These are phyloP conservation scores for Chaunax sp. DNA, from an alignment of 2,797 vertebrate genomes.

Conservation along the genomic window DNA sequence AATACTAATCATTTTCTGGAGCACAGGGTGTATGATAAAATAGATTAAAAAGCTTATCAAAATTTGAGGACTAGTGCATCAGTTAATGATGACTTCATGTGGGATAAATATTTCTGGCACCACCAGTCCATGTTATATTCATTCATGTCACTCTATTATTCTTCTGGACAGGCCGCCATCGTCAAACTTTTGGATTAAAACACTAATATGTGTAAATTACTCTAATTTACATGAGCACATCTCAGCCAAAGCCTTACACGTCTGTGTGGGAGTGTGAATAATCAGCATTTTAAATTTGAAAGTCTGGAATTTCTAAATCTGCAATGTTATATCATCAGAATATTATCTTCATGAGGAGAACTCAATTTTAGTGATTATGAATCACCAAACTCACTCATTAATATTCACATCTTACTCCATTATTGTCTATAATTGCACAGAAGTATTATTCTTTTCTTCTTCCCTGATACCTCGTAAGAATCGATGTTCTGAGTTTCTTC, in stretches of 20 bases:
- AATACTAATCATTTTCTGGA: neutral
- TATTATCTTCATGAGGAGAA: slow-evolving; percentile 41
- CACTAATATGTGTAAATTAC: slow-evolving; percentile 61
- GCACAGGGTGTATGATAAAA: neutral
- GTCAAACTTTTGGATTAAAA: slow-evolving; percentile 43
- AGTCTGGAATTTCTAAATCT: slow-evolving; percentile 37
- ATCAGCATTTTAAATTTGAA: slow-evolving; percentile 53
- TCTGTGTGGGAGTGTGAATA: slow-evolving; percentile 51
- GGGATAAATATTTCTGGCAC: slow-evolving; percentile 41
- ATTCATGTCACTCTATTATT: slow-evolving; percentile 57
- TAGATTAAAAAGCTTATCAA: slow-evolving; percentile 4
- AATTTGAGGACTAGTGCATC: slow-evolving; percentile 14
- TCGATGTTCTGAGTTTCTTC: slow-evolving; percentile 7
- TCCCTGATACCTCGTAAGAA: slow-evolving; percentile 5
- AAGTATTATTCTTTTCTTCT: slow-evolving; percentile 15
- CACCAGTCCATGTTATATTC: slow-evolving; percentile 35
- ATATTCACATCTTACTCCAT: slow-evolving; percentile 37
- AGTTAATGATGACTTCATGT: slow-evolving; percentile 27
- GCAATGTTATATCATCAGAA: slow-evolving; percentile 12
- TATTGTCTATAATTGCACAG: slow-evolving; percentile 24
- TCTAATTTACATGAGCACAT: slow-evolving; percentile 66
- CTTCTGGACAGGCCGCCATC: slow-evolving; percentile 41
- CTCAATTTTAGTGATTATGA: slow-evolving; percentile 43
- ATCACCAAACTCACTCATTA: slow-evolving; percentile 30
- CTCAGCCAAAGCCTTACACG: slow-evolving; percentile 45